A percentile compares a stretch with the other conserved stretches of the same genome.
phyloP scores from a whole-genome alignment of 2,888 invertebrate species.

The Lochmaea crataegi region DNA sequence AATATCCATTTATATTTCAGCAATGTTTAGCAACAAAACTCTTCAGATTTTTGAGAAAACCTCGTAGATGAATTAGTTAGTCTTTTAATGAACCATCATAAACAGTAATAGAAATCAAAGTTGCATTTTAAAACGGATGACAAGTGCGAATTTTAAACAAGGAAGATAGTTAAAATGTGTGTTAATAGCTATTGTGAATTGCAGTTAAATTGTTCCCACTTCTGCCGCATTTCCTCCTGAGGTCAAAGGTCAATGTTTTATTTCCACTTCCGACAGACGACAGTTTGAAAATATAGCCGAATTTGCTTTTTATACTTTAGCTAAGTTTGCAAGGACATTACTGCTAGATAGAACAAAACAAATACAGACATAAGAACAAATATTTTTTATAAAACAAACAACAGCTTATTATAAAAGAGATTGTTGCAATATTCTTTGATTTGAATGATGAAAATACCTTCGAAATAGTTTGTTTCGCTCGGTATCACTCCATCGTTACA shows the following conservation, averaged over 20 bases:
- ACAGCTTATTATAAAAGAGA: too few relatives aligned
- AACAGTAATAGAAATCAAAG: not conserved
- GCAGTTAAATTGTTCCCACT: conserved; percentile 12
- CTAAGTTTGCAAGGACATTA: not conserved
- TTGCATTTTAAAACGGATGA: not conserved
- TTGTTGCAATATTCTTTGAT: too few relatives aligned
- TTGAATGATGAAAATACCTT: not conserved
- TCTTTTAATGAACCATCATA: not conserved
- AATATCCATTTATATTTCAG: too few relatives aligned
- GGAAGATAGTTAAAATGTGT: not conserved
- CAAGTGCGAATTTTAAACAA: not conserved
- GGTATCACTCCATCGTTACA: not conserved
- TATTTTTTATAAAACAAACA: not conserved
- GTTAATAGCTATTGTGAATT: conserved; percentile 18
- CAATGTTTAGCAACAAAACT: too few relatives aligned
- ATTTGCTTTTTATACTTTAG: not conserved
- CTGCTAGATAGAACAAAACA: too few relatives aligned
- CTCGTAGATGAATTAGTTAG: not conserved
- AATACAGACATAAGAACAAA: not conserved
- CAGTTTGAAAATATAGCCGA: not conserved
- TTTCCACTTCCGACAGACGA: conserved; percentile 14
- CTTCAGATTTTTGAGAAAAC: not conserved
- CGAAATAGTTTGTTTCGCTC: not conserved
- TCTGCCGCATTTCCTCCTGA: conserved; percentile 31
- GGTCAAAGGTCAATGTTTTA: conserved; percentile 40